A percentile compares a stretch with the other conserved stretches of the same genome.
These are phyloP conservation scores for Calliphora vicina DNA, from an alignment of 1,140 invertebrate species.

Conservation along the genomic window DNA sequence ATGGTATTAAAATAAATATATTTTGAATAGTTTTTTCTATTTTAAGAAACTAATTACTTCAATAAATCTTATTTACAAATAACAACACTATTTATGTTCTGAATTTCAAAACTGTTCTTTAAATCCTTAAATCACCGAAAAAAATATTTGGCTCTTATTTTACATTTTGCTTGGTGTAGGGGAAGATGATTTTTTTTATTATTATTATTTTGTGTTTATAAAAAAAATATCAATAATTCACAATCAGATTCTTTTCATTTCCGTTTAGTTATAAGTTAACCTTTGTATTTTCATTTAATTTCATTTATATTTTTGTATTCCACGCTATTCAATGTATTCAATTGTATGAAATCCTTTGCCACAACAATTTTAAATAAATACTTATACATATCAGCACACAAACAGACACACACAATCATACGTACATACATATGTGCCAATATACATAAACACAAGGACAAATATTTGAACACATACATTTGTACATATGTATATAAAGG, in stretches of 20 bases:
- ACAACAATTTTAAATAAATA: neutral
- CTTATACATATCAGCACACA: neutral
- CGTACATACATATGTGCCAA: neutral
- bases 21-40: too few species aligned
- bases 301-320: neutral
- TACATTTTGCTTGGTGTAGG: too few species aligned
- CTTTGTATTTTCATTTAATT: neutral
- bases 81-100: too few species aligned
- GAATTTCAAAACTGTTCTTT: too few species aligned
- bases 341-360: neutral
- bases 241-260: constrained; percentile 1
- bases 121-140: too few species aligned
- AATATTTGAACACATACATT: neutral
- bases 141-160: too few species aligned
- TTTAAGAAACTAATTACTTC: too few species aligned
- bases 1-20: too few species aligned
- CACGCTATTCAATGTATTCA: neutral
- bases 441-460: neutral
- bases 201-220: neutral
- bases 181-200: neutral
- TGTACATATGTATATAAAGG: neutral
- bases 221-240: neutral
- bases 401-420: neutral
- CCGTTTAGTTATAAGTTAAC: neutral
- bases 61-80: too few species aligned